These are phyloP conservation scores for Atlantisia rogersi DNA, from an alignment of 2,113 vertebrate species.

Conservation along the genomic window DNA sequence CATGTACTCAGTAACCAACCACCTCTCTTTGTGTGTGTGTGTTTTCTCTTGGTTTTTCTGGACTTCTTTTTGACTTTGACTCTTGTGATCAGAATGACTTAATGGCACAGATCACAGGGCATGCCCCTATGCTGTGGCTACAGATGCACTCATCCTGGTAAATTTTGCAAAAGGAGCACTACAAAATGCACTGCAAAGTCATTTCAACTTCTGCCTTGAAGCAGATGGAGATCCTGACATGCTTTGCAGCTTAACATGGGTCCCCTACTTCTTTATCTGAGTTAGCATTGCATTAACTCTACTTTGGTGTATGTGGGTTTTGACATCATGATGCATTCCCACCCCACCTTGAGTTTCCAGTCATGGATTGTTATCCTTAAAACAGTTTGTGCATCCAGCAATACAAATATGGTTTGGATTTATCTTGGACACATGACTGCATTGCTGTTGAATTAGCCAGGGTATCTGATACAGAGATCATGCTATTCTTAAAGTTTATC, in stretches of 20 bases:
- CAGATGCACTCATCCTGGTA: not conserved
- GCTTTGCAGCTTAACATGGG: not conserved
- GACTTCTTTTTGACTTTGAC: not conserved
- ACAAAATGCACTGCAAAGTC: not conserved
- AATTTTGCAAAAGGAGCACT: not conserved
- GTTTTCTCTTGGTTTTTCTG: not conserved
- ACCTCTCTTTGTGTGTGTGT: not conserved
- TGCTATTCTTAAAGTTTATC: not conserved
- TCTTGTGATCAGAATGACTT: not conserved
- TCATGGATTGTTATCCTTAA: not conserved
- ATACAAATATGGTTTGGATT: not conserved
- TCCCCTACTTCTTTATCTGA: not conserved
- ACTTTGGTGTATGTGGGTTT: not conserved
- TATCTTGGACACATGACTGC: not conserved
- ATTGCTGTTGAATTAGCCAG: not conserved
- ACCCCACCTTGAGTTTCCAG: not conserved
- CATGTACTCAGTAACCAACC: not conserved
- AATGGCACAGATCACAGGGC: not conserved
- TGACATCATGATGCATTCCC: not conserved
- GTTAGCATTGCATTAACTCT: not conserved
- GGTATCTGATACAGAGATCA: not conserved
- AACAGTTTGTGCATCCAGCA: not conserved
- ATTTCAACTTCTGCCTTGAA: not conserved
- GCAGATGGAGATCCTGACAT: not conserved
- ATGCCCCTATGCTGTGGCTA: not conserved